Base-by-base conservation (phyloP, 2,888 invertebrate species). In the Monopis laevigella region DNA sequence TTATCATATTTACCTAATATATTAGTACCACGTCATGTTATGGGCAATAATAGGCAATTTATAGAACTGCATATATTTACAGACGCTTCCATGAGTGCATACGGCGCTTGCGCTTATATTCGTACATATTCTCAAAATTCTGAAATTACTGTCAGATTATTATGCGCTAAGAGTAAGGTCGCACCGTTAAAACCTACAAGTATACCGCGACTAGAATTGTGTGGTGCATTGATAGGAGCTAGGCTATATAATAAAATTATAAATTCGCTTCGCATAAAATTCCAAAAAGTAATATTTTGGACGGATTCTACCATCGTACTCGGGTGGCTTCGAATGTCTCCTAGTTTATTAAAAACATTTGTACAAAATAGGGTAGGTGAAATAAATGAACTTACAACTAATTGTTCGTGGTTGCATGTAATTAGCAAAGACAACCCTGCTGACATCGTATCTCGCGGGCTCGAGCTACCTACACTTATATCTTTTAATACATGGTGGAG, bases 121-220 rank as follows among this genome's bases (percentile, higher is more conserved):
- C 44, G 49, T 0, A 44, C 45, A 3, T 17, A 26, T 11, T 1
- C 14, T 18, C 26, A 39, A 3, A 41, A 41, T n/a, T n/a, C 32
- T 10, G 5, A 12, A 7, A 21, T 51, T 2, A 36, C 26, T 3
- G 41, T 49, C 2, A 41, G 43, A 2, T 43, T 57, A 11, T 35
- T 56, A 11, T 48, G 44, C 28, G 43, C 53, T 1, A 58, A 57
- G 39, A 38, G 49, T 12, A 49, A 47, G 16, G 49, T 56, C 2
- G 53, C 55, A 1, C 51, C 55, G 0, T 4, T 48, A 1, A 52
- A 51, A 36, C 39, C 50, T n/a, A n/a, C 13, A 2, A 40, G 24
- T 18, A 48, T 58, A 10, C 54, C 55, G 1, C 48, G 54, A 2
- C 32, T 55, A 2, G 58, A 58, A 30, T 41, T 57, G 1, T 55